Evolutionary conservation across 2,113 vertebrate genomes (phyloP), one percentile per base, ranked within the genome.

Genomic region (Symphodus melops): DNA sequence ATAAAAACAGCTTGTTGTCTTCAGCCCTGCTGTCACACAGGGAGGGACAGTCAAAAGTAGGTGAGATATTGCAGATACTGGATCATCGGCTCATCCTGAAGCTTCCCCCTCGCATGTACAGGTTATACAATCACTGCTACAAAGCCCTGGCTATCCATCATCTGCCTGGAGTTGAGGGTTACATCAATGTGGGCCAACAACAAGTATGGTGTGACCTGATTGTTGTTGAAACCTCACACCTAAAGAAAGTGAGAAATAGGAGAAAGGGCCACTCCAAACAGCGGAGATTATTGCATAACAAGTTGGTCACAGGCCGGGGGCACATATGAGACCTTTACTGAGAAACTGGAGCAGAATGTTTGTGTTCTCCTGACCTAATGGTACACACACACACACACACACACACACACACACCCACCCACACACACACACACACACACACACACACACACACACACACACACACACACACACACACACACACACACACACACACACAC

Each of bases 141-240:
- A 89, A 90, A 85, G 63, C 67, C 67, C 16, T 21, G 13, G 36
- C 54, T 57, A 70, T 88, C 84, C 68, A 84, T 83, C 77, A 83
- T 70, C 75, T 49, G 56, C 54, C 63, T 60, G 3, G 0, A 68
- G 51, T 9, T 9, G 19, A 54, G 52, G 68, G 81, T 86, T 88
- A 82, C 81, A 79, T 88, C 67, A 58, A 84, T 87, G 69, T 86
- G 72, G 89, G 86, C 67, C 89, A 90, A 68, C 66, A 71, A 75
- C 66, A 71, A 75, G 82, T 78, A 68, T 65, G 70, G 44, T 60
- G 82, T 90, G 91, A 90, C 89, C 91, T 88, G 75, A 72, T 90
- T 93, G 41, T 76, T 70, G 39, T 1, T 87, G 90, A 73, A 91
- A 91, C 64, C 54, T 69, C 65, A 89, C 68, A 85, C 88, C 71